These are phyloP conservation scores for Dynastes tityus DNA, from an alignment of 2,888 invertebrate species.

Conservation along the genomic window DNA sequence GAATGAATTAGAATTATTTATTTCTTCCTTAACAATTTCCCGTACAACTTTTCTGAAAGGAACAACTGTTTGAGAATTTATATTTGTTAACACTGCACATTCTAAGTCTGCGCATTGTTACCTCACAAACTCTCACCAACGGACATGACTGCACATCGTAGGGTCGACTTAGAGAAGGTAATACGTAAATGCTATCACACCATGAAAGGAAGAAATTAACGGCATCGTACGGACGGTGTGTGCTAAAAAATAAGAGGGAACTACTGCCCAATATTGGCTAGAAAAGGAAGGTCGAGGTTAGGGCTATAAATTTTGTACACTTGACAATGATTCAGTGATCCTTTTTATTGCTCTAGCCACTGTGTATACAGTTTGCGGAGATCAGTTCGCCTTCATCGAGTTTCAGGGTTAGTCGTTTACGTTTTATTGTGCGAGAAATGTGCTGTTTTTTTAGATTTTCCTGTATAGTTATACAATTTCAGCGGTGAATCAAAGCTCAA, in stretches of 20 bases:
- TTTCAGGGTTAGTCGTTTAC: slow-evolving; percentile 56
- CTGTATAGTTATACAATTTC: background rate
- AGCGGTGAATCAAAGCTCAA: background rate
- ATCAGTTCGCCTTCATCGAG: slow-evolving; percentile 65
- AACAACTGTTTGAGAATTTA: no score
- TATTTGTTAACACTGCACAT: background rate
- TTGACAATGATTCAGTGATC: slow-evolving; percentile 73
- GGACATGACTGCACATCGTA: slow-evolving; percentile 49
- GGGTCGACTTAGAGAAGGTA: slow-evolving; percentile 41
- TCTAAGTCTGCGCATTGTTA: background rate
- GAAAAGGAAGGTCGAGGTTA: slow-evolving; percentile 64
- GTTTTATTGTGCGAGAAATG: slow-evolving; percentile 35
- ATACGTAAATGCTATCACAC: slow-evolving; percentile 36
- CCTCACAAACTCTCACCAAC: slow-evolving; percentile 22
- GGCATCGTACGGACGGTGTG: slow-evolving; percentile 39
- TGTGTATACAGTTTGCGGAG: slow-evolving; percentile 61
- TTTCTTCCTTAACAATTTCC: no score
- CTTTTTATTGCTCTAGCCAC: slow-evolving; percentile 71
- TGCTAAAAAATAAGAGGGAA: slow-evolving; percentile 49
- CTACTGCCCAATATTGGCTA: slow-evolving; percentile 50
- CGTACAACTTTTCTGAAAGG: no score
- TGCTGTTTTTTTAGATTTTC: slow-evolving; percentile 12
- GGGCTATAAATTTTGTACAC: slow-evolving; percentile 73
- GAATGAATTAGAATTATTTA: no score
- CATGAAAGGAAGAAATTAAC: slow-evolving; percentile 57